Conservation (phyloP, 2,113 vertebrate species). For the Oenanthe oenanthe region DNA sequence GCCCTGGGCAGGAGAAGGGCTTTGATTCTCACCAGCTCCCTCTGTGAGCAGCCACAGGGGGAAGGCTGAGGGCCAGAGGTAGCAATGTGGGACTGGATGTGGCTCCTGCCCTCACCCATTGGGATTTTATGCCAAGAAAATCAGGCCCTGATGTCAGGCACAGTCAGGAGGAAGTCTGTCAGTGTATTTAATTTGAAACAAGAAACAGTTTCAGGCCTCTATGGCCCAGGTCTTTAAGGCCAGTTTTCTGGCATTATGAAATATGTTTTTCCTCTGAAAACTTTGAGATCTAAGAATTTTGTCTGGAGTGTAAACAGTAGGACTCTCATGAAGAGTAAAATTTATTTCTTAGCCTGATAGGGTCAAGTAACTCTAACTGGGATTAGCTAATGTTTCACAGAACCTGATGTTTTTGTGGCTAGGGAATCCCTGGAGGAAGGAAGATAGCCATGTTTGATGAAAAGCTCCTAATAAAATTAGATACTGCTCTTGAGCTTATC, state of each 20-base stretch:
- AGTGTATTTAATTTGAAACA: neutral
- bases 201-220: constrained; percentile 46
- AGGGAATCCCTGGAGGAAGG: constrained; percentile 71
- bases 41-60: neutral
- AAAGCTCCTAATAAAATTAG: constrained; percentile 78
- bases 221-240: constrained; percentile 53
- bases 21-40: neutral
- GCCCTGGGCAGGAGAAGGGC: neutral
- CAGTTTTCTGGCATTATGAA: constrained; percentile 61
- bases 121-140: neutral
- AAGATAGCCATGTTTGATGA: constrained; percentile 71
- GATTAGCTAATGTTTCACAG: constrained; percentile 76
- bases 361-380: constrained; percentile 72
- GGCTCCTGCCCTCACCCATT: neutral
- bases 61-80: neutral
- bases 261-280: constrained; percentile 67
- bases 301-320: constrained; percentile 66
- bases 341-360: constrained; percentile 70
- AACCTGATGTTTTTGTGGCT: constrained; percentile 73
- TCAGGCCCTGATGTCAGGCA: neutral
- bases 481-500: constrained; percentile 71
- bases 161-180: constrained; percentile 10
- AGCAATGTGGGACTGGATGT: neutral
- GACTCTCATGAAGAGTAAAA: constrained; percentile 66
- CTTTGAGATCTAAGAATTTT: constrained; percentile 67